phyloP scores from a whole-genome alignment of 2,888 invertebrate species.

The Agriopis aurantiaria region DNA sequence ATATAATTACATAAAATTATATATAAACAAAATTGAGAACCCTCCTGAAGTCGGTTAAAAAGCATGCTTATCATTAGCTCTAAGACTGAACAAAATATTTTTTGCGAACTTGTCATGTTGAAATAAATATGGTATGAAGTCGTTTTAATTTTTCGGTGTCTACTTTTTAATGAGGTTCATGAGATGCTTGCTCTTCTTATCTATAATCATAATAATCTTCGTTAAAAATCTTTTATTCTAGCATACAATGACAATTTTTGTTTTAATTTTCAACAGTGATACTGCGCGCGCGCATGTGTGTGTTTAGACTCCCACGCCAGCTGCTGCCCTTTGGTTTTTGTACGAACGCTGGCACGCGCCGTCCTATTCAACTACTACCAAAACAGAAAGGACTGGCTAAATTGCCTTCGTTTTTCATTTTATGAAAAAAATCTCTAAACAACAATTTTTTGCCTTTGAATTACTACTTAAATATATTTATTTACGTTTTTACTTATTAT shows the following conservation, averaged over 20 bases:
- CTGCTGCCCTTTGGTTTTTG: constrained; percentile 74
- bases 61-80: too few relatives aligned
- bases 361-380: constrained; percentile 48
- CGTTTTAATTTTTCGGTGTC: too few relatives aligned
- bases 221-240: not conserved
- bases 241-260: constrained; percentile 4
- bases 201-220: not conserved
- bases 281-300: constrained; percentile 48
- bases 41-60: too few relatives aligned
- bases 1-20: too few relatives aligned
- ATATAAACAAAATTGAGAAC: too few relatives aligned
- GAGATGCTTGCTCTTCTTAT: too few relatives aligned
- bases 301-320: constrained; percentile 72
- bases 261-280: constrained; percentile 17
- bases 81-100: not conserved
- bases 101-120: not conserved
- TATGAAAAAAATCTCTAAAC: constrained; percentile 21
- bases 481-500: not conserved
- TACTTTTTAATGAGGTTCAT: too few relatives aligned
- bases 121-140: too few relatives aligned
- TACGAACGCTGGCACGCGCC: constrained; percentile 76
- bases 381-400: constrained; percentile 45
- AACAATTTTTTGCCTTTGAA: constrained; percentile 7
- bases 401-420: constrained; percentile 40
- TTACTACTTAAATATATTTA: not conserved